Percentiles rank a stretch among this genome's conserved stretches.
Conservation (phyloP, 1,140 invertebrate genomes). For the Aphidius ervi region DNA sequence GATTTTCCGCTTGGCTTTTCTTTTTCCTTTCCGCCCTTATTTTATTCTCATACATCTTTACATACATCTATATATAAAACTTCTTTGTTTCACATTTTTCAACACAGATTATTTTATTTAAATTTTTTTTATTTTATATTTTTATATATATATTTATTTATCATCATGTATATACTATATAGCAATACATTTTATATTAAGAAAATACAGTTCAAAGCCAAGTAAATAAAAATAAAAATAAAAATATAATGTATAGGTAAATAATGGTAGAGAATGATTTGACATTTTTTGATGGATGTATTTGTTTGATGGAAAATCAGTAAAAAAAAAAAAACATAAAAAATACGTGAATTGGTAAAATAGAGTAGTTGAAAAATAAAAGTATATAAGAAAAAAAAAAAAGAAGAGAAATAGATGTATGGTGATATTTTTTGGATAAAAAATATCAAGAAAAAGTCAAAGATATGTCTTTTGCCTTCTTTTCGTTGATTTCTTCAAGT, state of each 20-base stretch:
- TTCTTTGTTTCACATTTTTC: not conserved
- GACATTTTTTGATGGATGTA: no score
- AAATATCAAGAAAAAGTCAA: slow-evolving; percentile 28
- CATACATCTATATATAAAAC: not conserved
- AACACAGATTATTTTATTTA: no score
- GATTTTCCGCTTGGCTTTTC: slow-evolving; percentile 35
- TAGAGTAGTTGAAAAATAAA: not conserved
- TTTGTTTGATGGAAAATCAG: no score
- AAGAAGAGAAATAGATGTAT: not conserved
- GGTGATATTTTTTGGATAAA: not conserved
- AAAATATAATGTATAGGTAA: not conserved
- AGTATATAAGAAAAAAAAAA: not conserved
- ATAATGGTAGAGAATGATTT: not conserved
- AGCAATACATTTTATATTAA: not conserved
- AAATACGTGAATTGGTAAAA: not conserved
- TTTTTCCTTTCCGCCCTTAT: slow-evolving; percentile 29
- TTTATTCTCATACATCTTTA: not conserved
- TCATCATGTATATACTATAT: not conserved
- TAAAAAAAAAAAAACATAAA: not conserved
- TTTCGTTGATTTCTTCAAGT: slow-evolving; percentile 19
- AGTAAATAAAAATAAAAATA: not conserved
- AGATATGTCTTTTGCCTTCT: slow-evolving; percentile 9
- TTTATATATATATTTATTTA: not conserved
- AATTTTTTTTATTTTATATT: not conserved
- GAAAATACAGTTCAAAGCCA: slow-evolving; percentile 4